A percentile compares a stretch with the other conserved stretches of the same genome.
Evolutionary conservation across 2,113 vertebrate genomes (phyloP).

Genomic region (Scalopus aquaticus): DNA sequence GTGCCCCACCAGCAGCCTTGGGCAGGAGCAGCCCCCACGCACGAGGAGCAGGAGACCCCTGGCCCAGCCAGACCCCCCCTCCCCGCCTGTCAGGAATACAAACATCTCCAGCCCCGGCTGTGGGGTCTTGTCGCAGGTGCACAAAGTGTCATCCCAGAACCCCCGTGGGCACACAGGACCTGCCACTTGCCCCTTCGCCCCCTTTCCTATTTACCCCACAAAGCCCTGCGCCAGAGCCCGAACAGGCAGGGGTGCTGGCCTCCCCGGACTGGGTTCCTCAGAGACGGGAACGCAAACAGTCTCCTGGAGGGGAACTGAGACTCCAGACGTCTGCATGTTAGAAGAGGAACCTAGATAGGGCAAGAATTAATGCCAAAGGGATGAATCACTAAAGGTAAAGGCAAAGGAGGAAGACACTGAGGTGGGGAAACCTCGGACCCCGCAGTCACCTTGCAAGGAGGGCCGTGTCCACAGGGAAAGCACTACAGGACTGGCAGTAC

Average conservation of each 20-base stretch:
- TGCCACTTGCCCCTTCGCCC: neutral
- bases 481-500: too few relatives aligned
- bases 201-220: neutral
- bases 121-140: rapidly evolving
- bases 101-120: neutral
- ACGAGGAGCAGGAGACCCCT: neutral
- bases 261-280: neutral
- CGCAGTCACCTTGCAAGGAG: too few relatives aligned
- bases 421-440: too few relatives aligned
- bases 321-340: neutral
- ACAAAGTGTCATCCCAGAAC: neutral
- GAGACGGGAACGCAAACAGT: neutral
- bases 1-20: too few relatives aligned
- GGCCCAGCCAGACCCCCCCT: neutral
- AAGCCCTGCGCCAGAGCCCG: neutral
- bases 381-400: neutral
- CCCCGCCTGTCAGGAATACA: neutral
- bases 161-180: neutral
- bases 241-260: neutral
- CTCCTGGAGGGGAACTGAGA: neutral
- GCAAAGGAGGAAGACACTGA: neutral
- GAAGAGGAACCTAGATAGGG: neutral
- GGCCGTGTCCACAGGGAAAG: too few relatives aligned
- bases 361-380: neutral
- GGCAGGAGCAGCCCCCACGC: rapidly evolving